Evolutionary conservation across 1,140 invertebrate species (phyloP).

Genomic region (Drosophila sp.): DNA sequence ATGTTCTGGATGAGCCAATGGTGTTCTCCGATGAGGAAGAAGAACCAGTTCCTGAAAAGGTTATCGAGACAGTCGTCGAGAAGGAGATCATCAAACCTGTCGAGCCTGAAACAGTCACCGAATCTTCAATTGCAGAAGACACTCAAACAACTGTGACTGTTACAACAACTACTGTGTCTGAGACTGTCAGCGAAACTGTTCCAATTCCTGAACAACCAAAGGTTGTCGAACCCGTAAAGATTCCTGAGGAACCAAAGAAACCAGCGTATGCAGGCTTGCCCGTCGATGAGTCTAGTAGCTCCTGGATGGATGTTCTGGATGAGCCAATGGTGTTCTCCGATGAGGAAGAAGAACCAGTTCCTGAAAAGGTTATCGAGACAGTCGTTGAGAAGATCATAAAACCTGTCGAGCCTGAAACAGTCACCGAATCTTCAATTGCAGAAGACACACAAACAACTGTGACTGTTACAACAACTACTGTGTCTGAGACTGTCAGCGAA

Average conservation of each 20-base stretch:
- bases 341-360: conserved; percentile 62
- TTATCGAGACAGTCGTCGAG: not conserved
- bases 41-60: conserved; percentile 11
- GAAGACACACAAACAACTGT: not conserved
- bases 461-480: conserved; percentile 13
- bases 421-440: not conserved
- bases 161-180: conserved; percentile 3
- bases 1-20: conserved; percentile 85
- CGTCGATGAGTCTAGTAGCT: conserved; percentile 84
- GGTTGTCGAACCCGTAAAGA: conserved; percentile 22
- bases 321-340: conserved; percentile 85
- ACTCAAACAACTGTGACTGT: not conserved
- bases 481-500: conserved; percentile 8
- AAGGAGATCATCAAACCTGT: not conserved
- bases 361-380: conserved; percentile 7
- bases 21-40: conserved; percentile 83
- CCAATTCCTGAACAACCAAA: not conserved
- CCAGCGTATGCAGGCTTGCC: conserved; percentile 80
- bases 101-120: not conserved
- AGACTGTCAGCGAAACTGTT: conserved; percentile 2
- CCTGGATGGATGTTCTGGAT: conserved; percentile 86
- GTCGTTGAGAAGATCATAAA: not conserved
- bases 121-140: conserved; percentile 1
- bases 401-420: not conserved
- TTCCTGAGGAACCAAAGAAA: conserved; percentile 37